These are phyloP conservation scores for Trissoscelio sp. DNA, from an alignment of 2,888 invertebrate genomes.

Conservation along the genomic window DNA sequence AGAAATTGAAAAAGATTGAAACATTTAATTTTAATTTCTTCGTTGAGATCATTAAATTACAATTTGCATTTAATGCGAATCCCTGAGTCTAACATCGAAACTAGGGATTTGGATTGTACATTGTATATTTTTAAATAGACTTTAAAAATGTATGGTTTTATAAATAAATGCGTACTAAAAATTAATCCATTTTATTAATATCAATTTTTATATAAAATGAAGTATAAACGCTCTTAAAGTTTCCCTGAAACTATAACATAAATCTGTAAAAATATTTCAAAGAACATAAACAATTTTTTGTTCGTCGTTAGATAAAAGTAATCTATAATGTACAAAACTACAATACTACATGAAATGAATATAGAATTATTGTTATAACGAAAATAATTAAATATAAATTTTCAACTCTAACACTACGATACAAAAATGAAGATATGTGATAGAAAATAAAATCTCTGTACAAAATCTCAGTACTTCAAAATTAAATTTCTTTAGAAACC, in stretches of 20 bases:
- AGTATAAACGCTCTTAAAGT: not conserved
- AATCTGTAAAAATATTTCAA: not conserved
- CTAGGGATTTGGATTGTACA: slow-evolving; percentile 15
- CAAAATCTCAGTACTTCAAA: not conserved
- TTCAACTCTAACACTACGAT: no score
- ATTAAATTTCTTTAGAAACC: slow-evolving; percentile 70
- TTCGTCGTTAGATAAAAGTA: no score
- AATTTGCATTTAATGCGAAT: slow-evolving; percentile 11
- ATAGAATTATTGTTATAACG: not conserved
- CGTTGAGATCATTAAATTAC: slow-evolving; percentile 6
- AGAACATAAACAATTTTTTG: not conserved
- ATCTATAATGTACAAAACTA: not conserved
- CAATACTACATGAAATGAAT: not conserved
- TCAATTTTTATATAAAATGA: not conserved
- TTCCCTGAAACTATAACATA: not conserved
- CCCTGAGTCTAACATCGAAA: not conserved
- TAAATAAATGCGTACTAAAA: slow-evolving; percentile 29
- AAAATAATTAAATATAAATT: no score
- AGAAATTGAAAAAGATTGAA: no score
- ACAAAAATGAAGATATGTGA: not conserved
- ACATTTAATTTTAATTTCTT: no score
- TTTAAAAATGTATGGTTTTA: slow-evolving; percentile 33
- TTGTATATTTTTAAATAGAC: slow-evolving; percentile 39
- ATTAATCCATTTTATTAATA: not conserved
- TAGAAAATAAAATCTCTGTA: slow-evolving; percentile 48